These are phyloP conservation scores for Tragelaphus strepsiceros DNA, from an alignment of 2,113 vertebrate species.

Conservation along the genomic window DNA sequence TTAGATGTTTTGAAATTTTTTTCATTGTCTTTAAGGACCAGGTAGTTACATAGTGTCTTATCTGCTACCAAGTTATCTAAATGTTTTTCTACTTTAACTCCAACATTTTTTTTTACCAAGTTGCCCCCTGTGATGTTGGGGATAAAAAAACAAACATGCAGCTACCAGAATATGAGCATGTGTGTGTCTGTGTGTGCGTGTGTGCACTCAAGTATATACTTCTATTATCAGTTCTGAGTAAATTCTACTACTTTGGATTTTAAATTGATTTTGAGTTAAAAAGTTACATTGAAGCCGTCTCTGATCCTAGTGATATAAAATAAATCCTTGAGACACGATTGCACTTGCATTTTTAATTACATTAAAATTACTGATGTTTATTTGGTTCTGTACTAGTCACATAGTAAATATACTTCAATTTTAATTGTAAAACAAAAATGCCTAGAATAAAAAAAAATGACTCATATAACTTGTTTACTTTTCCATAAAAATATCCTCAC, in stretches of 20 bases:
- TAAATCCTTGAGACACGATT: not conserved
- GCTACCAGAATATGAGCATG: not conserved
- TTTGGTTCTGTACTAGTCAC: not conserved
- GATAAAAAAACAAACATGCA: not conserved
- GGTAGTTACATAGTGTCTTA: not conserved
- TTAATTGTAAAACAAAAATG: not conserved
- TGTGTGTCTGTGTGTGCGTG: not conserved
- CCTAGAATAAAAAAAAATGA: not conserved
- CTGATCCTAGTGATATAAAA: not conserved
- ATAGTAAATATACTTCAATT: not conserved
- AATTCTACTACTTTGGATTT: not conserved
- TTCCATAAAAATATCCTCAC: not conserved
- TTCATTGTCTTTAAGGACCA: not conserved
- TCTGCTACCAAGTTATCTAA: not conserved
- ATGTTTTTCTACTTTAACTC: not conserved
- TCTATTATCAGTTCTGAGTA: not conserved
- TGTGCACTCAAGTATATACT: not conserved
- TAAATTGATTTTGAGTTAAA: not conserved
- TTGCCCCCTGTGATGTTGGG: not conserved
- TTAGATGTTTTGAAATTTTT: conserved; percentile 8
- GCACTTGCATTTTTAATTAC: not conserved
- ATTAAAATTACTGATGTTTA: not conserved
- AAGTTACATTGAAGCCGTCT: not conserved
- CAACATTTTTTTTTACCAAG: not conserved
- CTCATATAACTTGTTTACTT: not conserved